Evolutionary conservation across 64 coral and sea anemone species (phyloP).

Genomic region (Hydrozoanthus tunicans): DNA sequence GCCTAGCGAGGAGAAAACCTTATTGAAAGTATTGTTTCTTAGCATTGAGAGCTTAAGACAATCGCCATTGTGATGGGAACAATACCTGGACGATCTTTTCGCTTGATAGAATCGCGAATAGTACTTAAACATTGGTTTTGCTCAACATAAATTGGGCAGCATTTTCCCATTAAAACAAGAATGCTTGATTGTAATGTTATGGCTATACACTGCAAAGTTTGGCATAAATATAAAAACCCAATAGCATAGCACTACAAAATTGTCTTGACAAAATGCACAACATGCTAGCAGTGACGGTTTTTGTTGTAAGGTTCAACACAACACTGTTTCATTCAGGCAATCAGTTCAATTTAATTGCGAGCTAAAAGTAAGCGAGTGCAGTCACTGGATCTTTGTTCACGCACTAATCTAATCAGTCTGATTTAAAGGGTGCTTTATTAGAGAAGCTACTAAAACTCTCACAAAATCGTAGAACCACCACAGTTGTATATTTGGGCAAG

Average conservation of each 20-base stretch:
- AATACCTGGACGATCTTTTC: background rate
- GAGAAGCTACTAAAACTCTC: no score
- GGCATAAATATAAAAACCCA: background rate
- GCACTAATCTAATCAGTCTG: no score
- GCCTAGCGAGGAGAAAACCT: constrained; percentile 33
- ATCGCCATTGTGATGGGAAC: background rate
- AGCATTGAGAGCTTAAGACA: background rate
- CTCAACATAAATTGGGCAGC: background rate
- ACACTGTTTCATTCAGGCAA: background rate
- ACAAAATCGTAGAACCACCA: no score
- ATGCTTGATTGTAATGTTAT: constrained; percentile 9
- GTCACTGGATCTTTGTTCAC: no score
- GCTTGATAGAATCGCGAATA: background rate
- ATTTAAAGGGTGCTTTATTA: no score
- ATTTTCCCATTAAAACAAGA: constrained; percentile 18
- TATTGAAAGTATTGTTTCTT: background rate
- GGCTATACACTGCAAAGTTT: background rate
- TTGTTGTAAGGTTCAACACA: background rate
- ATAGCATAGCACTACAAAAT: background rate
- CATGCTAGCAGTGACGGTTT: background rate
- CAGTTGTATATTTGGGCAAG: no score
- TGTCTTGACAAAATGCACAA: background rate
- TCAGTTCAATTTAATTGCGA: no score
- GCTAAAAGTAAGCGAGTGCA: no score
- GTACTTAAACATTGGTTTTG: background rate